A percentile compares a stretch with the other conserved stretches of the same genome.
Evolutionary conservation across 2,888 invertebrate genomes (phyloP).

Genomic region (Plagiodera versicolora): DNA sequence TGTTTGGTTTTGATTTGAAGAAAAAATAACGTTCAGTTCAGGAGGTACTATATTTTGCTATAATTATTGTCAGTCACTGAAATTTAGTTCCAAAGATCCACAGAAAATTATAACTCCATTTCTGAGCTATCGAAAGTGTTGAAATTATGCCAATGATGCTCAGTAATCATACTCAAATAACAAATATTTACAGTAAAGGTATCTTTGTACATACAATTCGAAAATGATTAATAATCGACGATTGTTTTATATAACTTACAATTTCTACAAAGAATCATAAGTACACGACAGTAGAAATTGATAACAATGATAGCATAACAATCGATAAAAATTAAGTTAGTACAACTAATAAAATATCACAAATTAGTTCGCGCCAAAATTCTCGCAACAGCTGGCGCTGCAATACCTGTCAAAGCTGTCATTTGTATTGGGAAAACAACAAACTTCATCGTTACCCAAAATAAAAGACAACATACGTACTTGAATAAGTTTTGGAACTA

Average conservation of each 20-base stretch:
- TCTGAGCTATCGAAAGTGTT: background rate
- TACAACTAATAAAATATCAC: constrained; percentile 13
- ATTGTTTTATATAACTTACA: background rate
- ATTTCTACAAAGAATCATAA: constrained; percentile 1
- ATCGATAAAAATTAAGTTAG: constrained; percentile 11
- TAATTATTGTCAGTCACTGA: constrained; percentile 55
- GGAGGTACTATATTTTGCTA: constrained; percentile 45
- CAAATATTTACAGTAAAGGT: too few species aligned
- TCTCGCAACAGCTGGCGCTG: too few species aligned
- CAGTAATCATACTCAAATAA: too few species aligned
- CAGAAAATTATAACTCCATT: background rate
- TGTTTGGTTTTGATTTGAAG: background rate
- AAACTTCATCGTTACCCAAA: too few species aligned
- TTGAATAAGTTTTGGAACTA: too few species aligned
- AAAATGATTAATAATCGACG: too few species aligned
- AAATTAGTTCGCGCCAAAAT: too few species aligned
- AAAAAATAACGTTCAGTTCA: background rate
- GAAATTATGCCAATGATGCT: too few species aligned
- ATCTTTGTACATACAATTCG: too few species aligned
- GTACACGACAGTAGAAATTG: constrained; percentile 3
- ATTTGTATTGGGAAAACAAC: background rate
- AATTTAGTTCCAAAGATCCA: constrained; percentile 36
- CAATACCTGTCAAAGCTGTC: background rate
- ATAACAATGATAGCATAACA: constrained; percentile 7
- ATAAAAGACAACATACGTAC: too few species aligned